A percentile compares a stretch with the other conserved stretches of the same genome.
Conservation (phyloP, 2,888 invertebrate species). For the Hyppa rectilinea region DNA sequence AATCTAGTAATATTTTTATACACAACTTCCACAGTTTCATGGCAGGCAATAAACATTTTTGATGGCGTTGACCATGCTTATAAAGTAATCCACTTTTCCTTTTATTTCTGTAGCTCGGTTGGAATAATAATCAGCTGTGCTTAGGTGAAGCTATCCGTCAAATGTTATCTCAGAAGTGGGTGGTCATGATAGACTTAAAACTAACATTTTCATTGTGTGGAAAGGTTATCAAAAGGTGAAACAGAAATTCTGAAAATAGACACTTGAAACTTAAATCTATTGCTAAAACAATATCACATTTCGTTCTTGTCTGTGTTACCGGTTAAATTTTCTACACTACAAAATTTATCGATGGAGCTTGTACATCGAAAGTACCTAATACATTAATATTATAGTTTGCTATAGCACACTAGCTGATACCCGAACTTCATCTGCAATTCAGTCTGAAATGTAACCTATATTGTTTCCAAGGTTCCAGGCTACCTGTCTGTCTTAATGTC, state of each 20-base stretch:
- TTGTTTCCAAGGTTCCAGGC: too few relatives aligned
- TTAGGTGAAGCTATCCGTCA: slow-evolving; percentile 1
- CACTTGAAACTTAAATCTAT: background rate
- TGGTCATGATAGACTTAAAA: slow-evolving; percentile 8
- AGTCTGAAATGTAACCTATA: too few relatives aligned
- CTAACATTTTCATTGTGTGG: background rate
- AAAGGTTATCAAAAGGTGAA: slow-evolving; percentile 21
- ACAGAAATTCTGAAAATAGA: background rate
- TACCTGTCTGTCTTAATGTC: too few relatives aligned
- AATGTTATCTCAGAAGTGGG: slow-evolving; percentile 6
- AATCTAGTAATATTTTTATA: slow-evolving; percentile 14
- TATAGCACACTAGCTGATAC: too few relatives aligned
- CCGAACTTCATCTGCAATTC: too few relatives aligned
- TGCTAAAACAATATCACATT: background rate
- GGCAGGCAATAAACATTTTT: slow-evolving; percentile 43
- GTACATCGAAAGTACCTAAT: too few relatives aligned
- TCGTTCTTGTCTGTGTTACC: too few relatives aligned
- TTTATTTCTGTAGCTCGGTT: slow-evolving; percentile 36
- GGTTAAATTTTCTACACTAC: background rate
- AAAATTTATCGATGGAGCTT: too few relatives aligned
- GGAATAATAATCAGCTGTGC: slow-evolving; percentile 40
- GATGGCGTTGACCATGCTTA: slow-evolving; percentile 41
- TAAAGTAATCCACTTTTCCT: slow-evolving; percentile 50
- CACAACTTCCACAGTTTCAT: slow-evolving; percentile 26
- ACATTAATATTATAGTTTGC: too few relatives aligned